Conservation (phyloP, 2,888 invertebrate genomes). For the Ennomos erosarius region DNA sequence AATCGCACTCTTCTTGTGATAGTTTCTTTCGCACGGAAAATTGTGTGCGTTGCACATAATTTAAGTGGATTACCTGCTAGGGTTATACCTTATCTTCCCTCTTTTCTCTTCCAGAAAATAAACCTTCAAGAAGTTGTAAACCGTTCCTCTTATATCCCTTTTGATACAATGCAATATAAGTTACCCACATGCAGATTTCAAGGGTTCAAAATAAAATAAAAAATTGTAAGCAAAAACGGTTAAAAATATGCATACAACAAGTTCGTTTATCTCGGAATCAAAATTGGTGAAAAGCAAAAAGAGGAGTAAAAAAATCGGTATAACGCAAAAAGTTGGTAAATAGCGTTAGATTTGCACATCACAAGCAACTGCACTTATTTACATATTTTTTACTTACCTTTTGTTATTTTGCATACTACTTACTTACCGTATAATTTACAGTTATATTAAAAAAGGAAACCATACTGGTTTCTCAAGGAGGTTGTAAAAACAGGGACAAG, state of each 20-base stretch:
- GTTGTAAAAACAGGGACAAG: slow-evolving; percentile 15
- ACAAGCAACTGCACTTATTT: slow-evolving; percentile 36
- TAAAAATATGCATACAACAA: slow-evolving; percentile 67
- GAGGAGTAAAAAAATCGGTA: slow-evolving; percentile 31
- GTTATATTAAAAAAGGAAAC: slow-evolving; percentile 37
- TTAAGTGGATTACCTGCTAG: too few relatives aligned
- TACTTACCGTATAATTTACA: slow-evolving; percentile 72
- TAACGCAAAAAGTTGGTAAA: slow-evolving; percentile 33
- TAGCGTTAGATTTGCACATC: slow-evolving; percentile 51
- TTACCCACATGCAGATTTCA: not conserved
- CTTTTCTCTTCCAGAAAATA: too few relatives aligned
- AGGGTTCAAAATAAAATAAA: slow-evolving; percentile 22
- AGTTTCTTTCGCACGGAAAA: too few relatives aligned
- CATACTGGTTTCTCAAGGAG: slow-evolving; percentile 35
- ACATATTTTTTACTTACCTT: slow-evolving; percentile 36
- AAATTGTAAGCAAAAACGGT: slow-evolving; percentile 40
- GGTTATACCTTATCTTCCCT: too few relatives aligned
- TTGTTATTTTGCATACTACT: slow-evolving; percentile 45
- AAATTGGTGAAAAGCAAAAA: slow-evolving; percentile 31
- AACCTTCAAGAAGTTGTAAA: too few relatives aligned
- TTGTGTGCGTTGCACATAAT: too few relatives aligned
- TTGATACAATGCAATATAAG: not conserved
- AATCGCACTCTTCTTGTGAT: too few relatives aligned
- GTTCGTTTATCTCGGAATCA: slow-evolving; percentile 67
- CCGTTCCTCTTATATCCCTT: not conserved